Conservation (phyloP, 1,140 invertebrate species). For the Trinorchestia longiramus region DNA sequence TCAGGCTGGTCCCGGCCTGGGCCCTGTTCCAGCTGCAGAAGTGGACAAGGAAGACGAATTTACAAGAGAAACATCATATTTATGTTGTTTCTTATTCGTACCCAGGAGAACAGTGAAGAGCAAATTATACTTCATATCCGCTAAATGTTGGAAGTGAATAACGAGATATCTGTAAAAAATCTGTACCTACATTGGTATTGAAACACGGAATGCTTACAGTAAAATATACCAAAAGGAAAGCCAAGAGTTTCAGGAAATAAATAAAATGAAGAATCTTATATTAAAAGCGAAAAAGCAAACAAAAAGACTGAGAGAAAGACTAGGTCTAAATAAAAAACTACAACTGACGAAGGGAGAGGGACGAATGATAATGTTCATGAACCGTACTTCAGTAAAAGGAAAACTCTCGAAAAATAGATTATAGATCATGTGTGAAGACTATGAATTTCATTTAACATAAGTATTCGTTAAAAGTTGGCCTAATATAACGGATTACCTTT, state of each 20-base stretch:
- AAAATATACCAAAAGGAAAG: background rate
- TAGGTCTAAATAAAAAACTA: too few relatives aligned
- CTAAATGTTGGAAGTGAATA: background rate
- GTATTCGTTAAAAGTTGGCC: too few relatives aligned
- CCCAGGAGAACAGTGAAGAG: background rate
- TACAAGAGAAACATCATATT: background rate
- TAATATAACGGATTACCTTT: too few relatives aligned
- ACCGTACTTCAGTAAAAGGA: too few relatives aligned
- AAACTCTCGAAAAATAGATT: too few relatives aligned
- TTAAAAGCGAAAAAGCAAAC: too few relatives aligned
- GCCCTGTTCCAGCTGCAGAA: slow-evolving; percentile 61
- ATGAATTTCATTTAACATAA: too few relatives aligned
- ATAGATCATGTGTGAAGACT: too few relatives aligned
- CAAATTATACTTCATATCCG: background rate
- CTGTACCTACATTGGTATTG: background rate
- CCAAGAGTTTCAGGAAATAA: background rate
- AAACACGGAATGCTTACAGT: background rate
- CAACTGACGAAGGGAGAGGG: too few relatives aligned
- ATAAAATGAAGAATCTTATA: background rate
- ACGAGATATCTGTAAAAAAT: background rate
- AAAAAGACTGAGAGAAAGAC: too few relatives aligned
- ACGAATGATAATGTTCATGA: too few relatives aligned
- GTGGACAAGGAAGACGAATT: background rate
- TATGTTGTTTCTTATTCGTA: background rate
- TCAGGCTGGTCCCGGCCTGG: slow-evolving; percentile 67